Evolutionary conservation across 2,888 invertebrate species (phyloP), one percentile per base, ranked within the genome.

Genomic region (Chymomyza fuscimana): DNA sequence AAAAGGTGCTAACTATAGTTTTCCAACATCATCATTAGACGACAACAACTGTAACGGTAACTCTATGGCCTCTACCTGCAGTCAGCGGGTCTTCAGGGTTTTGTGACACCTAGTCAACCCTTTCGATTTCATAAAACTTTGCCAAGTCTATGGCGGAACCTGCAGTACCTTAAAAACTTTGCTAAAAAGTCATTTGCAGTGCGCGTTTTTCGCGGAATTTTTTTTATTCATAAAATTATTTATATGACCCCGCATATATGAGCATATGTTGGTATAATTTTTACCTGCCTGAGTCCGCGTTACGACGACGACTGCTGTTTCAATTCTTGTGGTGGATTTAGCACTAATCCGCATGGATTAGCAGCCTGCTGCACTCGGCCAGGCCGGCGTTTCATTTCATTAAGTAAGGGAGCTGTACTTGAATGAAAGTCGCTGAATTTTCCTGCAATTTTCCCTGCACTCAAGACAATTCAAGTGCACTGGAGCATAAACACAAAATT

Each of bases 1-100:
- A 89, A 85, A 81, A 87, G 84, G 89, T 89, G 89, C 79, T 86
- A 89, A 88, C 71, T 84, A 80, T 76, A 36, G 77, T 80, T 79
- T 81, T 77, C 70, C 72, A 77, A 74, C 73, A 85, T 72, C 70
- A 80, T 83, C 77, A 88, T 88, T 81, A 88, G 76, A 25, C 29
- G 52, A 62, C 72, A 69, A 70, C 73, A 65, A 50, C 29, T 59
- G 61, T 29, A 51, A 32, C 71, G 65, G 56, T 54, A 61, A 50
- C 60, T 59, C 29, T 29, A 46, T 63, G 32, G 63, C 51, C 46
- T 10, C 16, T 77, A 70, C 51, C 54, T 72, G 9, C 40, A 40
- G 36, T 19, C 12, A 51, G 61, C 67, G 69, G 68, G 67, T 12
- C 12, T 19, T 19, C 22, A 25, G 40, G 56, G 36, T 58, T 25